Percentiles rank a stretch among this genome's conserved stretches.
These are phyloP conservation scores for Cephalotes varians DNA, from an alignment of 2,888 invertebrate species.

Conservation along the genomic window DNA sequence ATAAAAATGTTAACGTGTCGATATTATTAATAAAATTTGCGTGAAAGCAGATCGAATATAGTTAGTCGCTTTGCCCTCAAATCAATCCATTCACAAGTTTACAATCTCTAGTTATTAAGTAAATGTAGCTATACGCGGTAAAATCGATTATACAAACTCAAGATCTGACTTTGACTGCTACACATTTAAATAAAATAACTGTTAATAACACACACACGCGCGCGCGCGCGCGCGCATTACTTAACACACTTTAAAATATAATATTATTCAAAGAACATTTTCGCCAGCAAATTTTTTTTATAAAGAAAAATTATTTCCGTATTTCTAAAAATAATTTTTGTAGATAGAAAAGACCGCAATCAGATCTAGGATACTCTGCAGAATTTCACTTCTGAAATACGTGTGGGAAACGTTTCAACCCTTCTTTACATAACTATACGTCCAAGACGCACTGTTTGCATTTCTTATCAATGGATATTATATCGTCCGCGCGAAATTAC, in stretches of 20 bases:
- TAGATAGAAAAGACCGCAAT: neutral
- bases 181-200: neutral
- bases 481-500: neutral
- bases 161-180: neutral
- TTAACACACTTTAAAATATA: neutral
- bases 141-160: neutral
- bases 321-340: neutral
- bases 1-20: constrained; percentile 26
- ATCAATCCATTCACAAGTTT: constrained; percentile 8
- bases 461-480: neutral
- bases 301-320: neutral
- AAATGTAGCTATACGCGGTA: neutral
- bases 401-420: neutral
- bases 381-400: neutral
- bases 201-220: too few relatives aligned
- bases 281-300: neutral
- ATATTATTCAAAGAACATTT: neutral
- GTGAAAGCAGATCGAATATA: constrained; percentile 16
- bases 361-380: neutral
- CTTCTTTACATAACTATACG: neutral
- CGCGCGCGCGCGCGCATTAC: too few relatives aligned
- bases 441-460: neutral
- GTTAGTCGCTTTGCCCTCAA: neutral
- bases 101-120: neutral
- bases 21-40: constrained; percentile 32